Evolutionary conservation across 1,140 invertebrate genomes (phyloP).

Genomic region (Catajapyx aquilonaris): DNA sequence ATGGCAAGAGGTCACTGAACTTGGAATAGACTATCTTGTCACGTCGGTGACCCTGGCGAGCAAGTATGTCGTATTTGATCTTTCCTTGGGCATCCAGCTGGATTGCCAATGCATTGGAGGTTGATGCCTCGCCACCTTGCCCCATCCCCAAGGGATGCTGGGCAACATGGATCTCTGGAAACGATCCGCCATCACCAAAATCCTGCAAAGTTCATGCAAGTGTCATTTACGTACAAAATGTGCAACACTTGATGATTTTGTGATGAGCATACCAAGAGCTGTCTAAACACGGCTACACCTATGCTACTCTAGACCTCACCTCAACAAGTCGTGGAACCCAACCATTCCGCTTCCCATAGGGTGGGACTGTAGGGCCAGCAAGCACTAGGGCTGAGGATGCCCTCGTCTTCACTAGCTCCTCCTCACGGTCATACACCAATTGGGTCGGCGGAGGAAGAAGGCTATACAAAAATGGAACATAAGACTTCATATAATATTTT

Average conservation of each 20-base stretch:
- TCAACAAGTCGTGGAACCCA: slow-evolving; percentile 78
- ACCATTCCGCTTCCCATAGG: slow-evolving; percentile 84
- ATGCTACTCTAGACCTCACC: no score
- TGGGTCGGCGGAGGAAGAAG: slow-evolving; percentile 65
- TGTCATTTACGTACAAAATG: no score
- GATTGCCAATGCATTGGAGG: slow-evolving; percentile 78
- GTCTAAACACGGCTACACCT: no score
- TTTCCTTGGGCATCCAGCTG: slow-evolving; percentile 83
- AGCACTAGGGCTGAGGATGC: slow-evolving; percentile 49
- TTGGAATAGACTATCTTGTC: slow-evolving; percentile 98
- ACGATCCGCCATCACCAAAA: slow-evolving; percentile 90
- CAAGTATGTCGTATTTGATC: slow-evolving; percentile 92
- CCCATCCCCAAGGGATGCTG: slow-evolving; percentile 89
- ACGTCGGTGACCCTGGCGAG: slow-evolving; percentile 85
- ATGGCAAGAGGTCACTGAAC: slow-evolving; percentile 74
- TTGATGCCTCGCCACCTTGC: slow-evolving; percentile 42
- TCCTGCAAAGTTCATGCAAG: slow-evolving; percentile 28
- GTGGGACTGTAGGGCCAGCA: slow-evolving; percentile 68
- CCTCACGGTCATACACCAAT: slow-evolving; percentile 66
- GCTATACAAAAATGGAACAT: slow-evolving; percentile 33
- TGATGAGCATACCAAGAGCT: no score
- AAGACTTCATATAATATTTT: no score
- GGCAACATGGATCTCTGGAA: slow-evolving; percentile 92
- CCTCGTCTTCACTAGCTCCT: slow-evolving; percentile 45
- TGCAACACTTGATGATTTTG: no score